Evolutionary conservation across 2,797 vertebrate species (phyloP), one percentile per base, ranked within the genome.

Genomic region (Enteromius viviparus): DNA sequence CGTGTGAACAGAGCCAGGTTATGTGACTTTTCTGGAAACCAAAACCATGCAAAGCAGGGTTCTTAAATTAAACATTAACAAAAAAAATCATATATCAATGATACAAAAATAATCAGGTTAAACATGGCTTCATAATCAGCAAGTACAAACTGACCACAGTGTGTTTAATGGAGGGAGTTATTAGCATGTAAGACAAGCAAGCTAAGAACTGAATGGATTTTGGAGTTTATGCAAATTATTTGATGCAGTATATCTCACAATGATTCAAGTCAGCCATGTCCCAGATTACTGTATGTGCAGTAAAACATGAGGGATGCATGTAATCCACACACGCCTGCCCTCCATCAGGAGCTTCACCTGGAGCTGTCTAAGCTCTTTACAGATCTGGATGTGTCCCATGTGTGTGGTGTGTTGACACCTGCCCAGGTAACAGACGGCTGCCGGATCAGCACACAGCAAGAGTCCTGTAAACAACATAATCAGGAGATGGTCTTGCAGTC

Each of bases 361-460:
- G 3, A 51, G 47, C 47, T 21, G 6, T 10, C 23, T 74, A 75
- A 75, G 76, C 76, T 32, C 17, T 45, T 77, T 21, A 64, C 23
- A 62, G 70, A 53, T 5, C 62, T 79, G 2, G 19, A 80, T 42
- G 66, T 62, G 53, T 71, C 40, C 21, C 23, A 26, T 29, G 23
- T 19, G 26, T 23, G 17, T 49, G 40, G 60, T 81, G 69, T 65
- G n/a, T 42, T 82, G 45, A 75, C 58, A 81, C n/a, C 23, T 60
- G 66, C 70, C 53, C 78, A 71, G 79, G 66, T 71, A 71, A n/a
- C 80, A 75, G 45, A 15, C n/a, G 45, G 42, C 9, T 53, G 40
- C 6, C 19, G 47, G 71, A 82, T 82, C 47, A 76, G 80, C 45
- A 64, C 32, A 55, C 79, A 49, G 55, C 40, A 64, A 14, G 53